A percentile compares a stretch with the other conserved stretches of the same genome.
These are phyloP conservation scores for Venturia canescens DNA, from an alignment of 1,140 invertebrate species.

Conservation along the genomic window DNA sequence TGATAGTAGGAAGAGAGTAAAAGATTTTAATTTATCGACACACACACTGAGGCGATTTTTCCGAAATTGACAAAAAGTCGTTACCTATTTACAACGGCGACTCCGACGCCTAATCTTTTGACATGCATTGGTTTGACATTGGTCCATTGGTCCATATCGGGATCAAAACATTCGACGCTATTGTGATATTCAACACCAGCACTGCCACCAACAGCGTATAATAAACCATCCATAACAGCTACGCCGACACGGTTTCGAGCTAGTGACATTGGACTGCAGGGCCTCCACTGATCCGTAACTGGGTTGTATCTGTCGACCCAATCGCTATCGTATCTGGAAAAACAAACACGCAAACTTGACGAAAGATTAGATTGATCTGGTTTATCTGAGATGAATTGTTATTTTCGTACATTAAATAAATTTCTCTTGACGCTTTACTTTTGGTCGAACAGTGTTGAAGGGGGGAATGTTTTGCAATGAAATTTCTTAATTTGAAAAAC, in stretches of 20 bases:
- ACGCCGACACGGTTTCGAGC: conserved; percentile 92
- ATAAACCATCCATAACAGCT: conserved; percentile 92
- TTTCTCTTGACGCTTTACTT: too few species aligned
- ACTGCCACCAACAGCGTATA: conserved; percentile 94
- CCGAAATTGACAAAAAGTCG: not conserved
- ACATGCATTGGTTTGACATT: conserved; percentile 89
- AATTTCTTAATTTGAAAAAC: too few species aligned
- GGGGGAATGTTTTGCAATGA: too few species aligned
- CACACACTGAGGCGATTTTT: too few species aligned
- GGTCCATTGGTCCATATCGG: conserved; percentile 91
- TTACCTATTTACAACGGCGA: conserved; percentile 89
- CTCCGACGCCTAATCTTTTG: conserved; percentile 90
- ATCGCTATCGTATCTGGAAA: conserved; percentile 71
- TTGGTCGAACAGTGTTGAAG: too few species aligned
- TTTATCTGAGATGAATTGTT: too few species aligned
- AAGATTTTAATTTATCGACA: not conserved
- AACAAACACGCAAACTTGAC: not conserved
- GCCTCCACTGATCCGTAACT: conserved; percentile 85
- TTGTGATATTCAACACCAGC: conserved; percentile 89
- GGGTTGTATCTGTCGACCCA: conserved; percentile 85
- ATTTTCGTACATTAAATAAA: too few species aligned
- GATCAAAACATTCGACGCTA: conserved; percentile 95
- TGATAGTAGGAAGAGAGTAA: not conserved
- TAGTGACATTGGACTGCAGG: conserved; percentile 89
- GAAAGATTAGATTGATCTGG: too few species aligned